Evolutionary conservation across 2,113 vertebrate genomes (phyloP).

Genomic region (Lophotis ruficrista): DNA sequence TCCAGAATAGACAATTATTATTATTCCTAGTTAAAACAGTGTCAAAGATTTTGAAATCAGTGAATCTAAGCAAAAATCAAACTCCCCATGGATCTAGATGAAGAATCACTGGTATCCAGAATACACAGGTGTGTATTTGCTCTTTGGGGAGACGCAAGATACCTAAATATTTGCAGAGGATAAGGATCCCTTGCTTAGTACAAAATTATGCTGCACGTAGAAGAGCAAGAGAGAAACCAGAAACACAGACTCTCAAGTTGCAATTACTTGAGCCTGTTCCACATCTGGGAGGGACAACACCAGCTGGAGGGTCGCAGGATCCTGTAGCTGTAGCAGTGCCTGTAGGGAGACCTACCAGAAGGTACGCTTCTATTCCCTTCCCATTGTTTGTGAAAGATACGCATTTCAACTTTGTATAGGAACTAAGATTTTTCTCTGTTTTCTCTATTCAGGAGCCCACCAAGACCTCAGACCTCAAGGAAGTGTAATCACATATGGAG

Average conservation of each 20-base stretch:
- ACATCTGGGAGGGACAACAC: not conserved
- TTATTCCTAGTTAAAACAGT: not conserved
- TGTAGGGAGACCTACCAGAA: not conserved
- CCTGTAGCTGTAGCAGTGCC: not conserved
- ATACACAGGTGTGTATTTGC: not conserved
- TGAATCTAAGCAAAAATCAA: not conserved
- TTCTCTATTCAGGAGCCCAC: not conserved
- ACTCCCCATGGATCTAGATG: not conserved
- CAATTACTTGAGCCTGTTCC: not conserved
- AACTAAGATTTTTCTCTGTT: not conserved
- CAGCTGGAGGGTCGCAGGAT: too few species aligned
- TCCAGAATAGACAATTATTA: not conserved
- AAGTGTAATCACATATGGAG: not conserved
- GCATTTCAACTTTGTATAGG: not conserved
- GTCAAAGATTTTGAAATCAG: not conserved
- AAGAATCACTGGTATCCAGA: not conserved
- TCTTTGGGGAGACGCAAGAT: not conserved
- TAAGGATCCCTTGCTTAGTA: not conserved
- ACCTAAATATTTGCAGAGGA: not conserved
- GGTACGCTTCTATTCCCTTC: not conserved
- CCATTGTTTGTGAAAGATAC: fast-evolving
- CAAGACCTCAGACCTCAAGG: not conserved
- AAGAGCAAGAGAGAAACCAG: not conserved
- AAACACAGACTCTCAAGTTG: not conserved
- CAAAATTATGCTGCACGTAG: not conserved